These are phyloP conservation scores for Cnemophilus loriae DNA, from an alignment of 2,113 vertebrate genomes.

Conservation along the genomic window DNA sequence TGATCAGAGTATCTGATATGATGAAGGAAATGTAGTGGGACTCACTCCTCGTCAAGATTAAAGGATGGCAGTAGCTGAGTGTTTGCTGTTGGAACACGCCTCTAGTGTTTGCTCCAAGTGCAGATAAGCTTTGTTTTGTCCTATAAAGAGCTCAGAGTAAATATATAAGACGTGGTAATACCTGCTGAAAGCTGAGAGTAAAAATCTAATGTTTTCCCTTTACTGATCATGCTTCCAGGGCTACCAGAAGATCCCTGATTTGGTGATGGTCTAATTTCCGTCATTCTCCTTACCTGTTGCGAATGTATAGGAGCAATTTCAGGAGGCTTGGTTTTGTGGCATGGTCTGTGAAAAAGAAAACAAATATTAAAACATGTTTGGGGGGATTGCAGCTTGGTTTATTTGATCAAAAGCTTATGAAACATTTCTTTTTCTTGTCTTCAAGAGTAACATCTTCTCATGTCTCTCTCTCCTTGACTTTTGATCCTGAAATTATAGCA, in stretches of 20 bases:
- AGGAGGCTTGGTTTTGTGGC: neutral
- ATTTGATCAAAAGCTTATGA: neutral
- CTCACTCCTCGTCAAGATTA: neutral
- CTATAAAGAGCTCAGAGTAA: neutral
- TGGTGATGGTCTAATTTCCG: neutral
- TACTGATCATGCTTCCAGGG: neutral
- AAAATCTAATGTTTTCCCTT: neutral
- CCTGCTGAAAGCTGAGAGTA: neutral
- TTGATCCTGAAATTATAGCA: neutral
- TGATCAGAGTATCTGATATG: neutral
- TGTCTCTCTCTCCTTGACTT: neutral
- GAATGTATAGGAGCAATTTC: neutral
- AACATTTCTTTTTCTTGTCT: neutral
- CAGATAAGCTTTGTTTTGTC: neutral
- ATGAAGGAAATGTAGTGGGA: neutral
- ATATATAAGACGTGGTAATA: neutral
- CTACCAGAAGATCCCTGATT: neutral
- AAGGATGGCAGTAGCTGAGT: neutral
- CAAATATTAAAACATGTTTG: neutral
- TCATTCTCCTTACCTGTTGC: conserved; percentile 31
- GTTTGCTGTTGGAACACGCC: neutral
- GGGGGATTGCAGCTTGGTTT: neutral
- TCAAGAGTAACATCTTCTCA: neutral
- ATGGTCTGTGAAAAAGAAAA: neutral
- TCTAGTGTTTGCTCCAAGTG: neutral